Percentiles rank a stretch among this genome's conserved stretches.
phyloP scores from a whole-genome alignment of 2,113 vertebrate species.

The Donacobius atricapilla region DNA sequence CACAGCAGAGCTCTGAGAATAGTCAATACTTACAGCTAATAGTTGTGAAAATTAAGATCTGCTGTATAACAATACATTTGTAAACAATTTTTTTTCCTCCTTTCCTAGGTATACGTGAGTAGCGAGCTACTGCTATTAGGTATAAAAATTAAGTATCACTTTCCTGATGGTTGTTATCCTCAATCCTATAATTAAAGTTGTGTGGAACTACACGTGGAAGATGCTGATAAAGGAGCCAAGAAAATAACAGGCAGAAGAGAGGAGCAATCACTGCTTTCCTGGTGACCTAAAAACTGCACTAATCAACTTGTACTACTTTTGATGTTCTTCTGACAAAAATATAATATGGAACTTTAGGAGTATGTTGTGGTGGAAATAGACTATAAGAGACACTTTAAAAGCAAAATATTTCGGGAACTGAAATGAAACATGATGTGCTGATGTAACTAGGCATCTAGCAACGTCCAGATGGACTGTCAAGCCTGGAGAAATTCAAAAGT shows the following conservation, averaged over 20 bases:
- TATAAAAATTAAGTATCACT: slow-evolving; percentile 28
- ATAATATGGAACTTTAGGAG: not conserved
- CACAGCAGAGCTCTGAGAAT: slow-evolving; percentile 4
- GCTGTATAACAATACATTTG: slow-evolving; percentile 36
- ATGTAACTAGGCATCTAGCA: not conserved
- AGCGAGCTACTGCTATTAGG: not conserved
- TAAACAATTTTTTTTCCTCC: slow-evolving; percentile 22
- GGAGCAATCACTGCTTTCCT: not conserved
- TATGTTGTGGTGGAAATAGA: not conserved
- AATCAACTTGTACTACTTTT: not conserved
- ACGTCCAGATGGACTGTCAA: not conserved
- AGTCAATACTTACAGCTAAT: slow-evolving; percentile 61
- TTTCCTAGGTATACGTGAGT: not conserved
- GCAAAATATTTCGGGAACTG: not conserved
- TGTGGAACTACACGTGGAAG: not conserved
- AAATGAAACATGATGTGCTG: not conserved
- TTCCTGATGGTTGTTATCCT: not conserved
- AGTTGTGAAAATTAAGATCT: slow-evolving; percentile 53
- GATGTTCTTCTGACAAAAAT: not conserved
- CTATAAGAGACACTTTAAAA: not conserved
- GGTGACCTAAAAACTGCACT: not conserved
- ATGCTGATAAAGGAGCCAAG: not conserved
- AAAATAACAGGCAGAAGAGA: not conserved
- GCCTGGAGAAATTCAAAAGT: not conserved
- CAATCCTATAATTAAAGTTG: slow-evolving; percentile 28